Base-by-base conservation (phyloP, 1,140 invertebrate genomes). In the Brevipalpus yothersi region DNA sequence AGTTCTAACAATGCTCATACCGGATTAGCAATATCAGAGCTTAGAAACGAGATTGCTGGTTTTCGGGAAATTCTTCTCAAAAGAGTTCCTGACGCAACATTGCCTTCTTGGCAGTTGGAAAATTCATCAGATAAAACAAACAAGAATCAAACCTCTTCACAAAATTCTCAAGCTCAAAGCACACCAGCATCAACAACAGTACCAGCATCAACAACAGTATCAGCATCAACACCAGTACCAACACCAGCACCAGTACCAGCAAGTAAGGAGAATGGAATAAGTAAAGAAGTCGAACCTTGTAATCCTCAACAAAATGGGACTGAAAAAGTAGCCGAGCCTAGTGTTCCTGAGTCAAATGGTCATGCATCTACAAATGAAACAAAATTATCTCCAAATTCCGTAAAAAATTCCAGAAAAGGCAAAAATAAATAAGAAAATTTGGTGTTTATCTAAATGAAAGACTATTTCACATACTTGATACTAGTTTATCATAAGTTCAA, bases 41-140 rank as follows among this genome's bases (percentile, higher is more conserved):
- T 31, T 31, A 31, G 5, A 31, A 31, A 31, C 31, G 31, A 31
- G 31, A 31, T 31, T 31, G 31, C 31, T 31, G 31, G 31, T 31
- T 31, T 31, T 5, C 31, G 31, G 2, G 31, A 31, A 31, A 57
- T 62, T 17, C 56, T 12, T 8, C 31, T 41, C 42, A 31, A 53
- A 54, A 23, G 15, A 7, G 13, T 12, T 11, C 13, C 57, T 10
- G 49, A 17, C 3, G 49, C 62, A 8, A 41, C 61, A 15, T 63
- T 63, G 40, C 62, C 62, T 49, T 19, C 45, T 31, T 63, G 62
- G 62, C 62, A 63, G 51, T 19, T 63, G 1, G 51, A 59, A 9
- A 15, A 12, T 17, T 10, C 17, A 58, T 45, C 31, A 58, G 39
- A 1, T n/a, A 58, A 2, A 55, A 58, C 39, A 47, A 12, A 2